Base-by-base conservation (phyloP, 92 coral and sea anemone species). In the Paragorgia papillata region DNA sequence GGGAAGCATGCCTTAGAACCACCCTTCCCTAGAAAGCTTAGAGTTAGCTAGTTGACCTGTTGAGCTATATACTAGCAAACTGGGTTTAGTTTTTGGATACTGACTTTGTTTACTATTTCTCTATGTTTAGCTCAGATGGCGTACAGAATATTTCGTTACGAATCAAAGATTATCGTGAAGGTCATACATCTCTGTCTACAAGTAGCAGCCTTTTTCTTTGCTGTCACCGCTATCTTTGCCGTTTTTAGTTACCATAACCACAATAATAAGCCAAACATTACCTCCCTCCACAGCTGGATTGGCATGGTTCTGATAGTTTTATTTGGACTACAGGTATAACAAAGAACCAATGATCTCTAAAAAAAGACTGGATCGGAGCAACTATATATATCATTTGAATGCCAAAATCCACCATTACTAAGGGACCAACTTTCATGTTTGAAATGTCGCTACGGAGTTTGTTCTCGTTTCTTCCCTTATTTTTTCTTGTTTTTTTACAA, bases 301-400 rank as follows among this genome's bases (percentile, higher is more conserved):
- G 78, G 78, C 29, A 71, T 71, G 48, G 21, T 71, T 53, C 57
- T 71, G 33, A 55, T 71, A 17, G 51, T 71, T 22, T 2, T 35
- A 39, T 71, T 71, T 55, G 78, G 78, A 50, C 62, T 71, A 2
- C 78, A 71, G 78, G 78, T 71, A 53, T n/a, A n/a, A n/a, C n/a
- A 26, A 15, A 46, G 43, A 37, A 37, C 10, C 43, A 37, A 37
- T n/a, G n/a, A n/a, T n/a, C n/a, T n/a, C n/a, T n/a, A n/a, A n/a
- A n/a, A n/a, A n/a, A n/a, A n/a, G n/a, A n/a, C n/a, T n/a, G n/a
- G n/a, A n/a, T n/a, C n/a, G n/a, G n/a, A n/a, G n/a, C n/a, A n/a
- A n/a, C n/a, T n/a, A n/a, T n/a, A n/a, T n/a, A n/a, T n/a, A n/a
- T n/a, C n/a, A n/a, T n/a, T n/a, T n/a, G n/a, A n/a, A n/a, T n/a